These are phyloP conservation scores for Microcebus jonahi DNA, from an alignment of 2,113 vertebrate species.

Conservation along the genomic window DNA sequence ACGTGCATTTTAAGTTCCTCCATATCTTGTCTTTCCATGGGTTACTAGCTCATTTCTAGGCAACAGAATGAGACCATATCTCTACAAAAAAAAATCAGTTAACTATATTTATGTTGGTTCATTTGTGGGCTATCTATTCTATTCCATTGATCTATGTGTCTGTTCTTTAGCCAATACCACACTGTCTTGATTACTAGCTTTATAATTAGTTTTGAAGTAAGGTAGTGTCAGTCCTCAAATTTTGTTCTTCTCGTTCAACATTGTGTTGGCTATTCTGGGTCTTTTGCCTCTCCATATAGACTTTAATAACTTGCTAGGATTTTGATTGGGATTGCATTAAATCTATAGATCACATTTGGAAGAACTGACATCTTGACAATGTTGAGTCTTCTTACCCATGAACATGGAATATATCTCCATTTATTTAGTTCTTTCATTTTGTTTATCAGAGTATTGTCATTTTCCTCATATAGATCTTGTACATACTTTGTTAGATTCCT, in stretches of 20 bases:
- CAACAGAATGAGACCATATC: too few species aligned
- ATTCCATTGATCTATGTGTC: not conserved
- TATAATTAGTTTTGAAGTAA: not conserved
- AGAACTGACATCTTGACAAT: not conserved
- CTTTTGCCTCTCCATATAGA: not conserved
- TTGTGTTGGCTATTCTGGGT: not conserved
- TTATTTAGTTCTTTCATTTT: not conserved
- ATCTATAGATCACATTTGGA: not conserved
- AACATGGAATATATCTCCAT: not conserved
- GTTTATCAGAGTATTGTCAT: not conserved
- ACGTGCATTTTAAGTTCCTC: not conserved
- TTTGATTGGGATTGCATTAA: not conserved
- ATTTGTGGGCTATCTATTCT: not conserved
- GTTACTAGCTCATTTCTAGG: not conserved
- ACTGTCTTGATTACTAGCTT: not conserved
- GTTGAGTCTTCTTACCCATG: not conserved
- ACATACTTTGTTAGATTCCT: not conserved
- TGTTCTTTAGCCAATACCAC: not conserved
- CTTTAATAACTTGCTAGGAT: not conserved
- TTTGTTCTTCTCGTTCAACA: not conserved
- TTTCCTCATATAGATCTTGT: not conserved
- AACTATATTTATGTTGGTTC: not conserved
- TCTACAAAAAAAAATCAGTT: not conserved
- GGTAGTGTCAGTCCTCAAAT: not conserved
- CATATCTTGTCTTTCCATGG: not conserved